A percentile compares a stretch with the other conserved stretches of the same genome.
Conservation (phyloP, 2,113 vertebrate genomes). For the Potamarius usumacintae region DNA sequence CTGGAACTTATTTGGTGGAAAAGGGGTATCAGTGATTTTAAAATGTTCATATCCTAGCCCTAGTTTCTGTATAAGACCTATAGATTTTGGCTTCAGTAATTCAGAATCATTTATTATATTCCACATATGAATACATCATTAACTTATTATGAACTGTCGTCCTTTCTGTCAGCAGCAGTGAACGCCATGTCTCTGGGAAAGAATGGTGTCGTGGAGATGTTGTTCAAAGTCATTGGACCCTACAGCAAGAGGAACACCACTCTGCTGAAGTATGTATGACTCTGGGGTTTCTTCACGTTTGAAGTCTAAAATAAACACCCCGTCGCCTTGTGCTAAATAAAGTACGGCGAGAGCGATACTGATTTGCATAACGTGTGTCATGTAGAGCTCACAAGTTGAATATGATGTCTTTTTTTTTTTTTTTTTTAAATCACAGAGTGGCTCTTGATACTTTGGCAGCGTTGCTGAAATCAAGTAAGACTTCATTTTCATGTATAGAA, state of each 20-base stretch:
- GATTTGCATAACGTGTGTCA: not conserved
- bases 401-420: conserved; percentile 52
- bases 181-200: conserved; percentile 94
- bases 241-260: conserved; percentile 92
- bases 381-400: not conserved
- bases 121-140: too few species aligned
- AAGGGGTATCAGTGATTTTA: too few species aligned
- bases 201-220: conserved; percentile 87
- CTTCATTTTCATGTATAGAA: not conserved
- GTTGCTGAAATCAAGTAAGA: conserved; percentile 99
- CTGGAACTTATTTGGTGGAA: too few species aligned
- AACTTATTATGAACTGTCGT: not conserved
- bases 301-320: not conserved
- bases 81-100: too few species aligned
- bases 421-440: conserved; percentile 82
- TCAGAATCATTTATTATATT: too few species aligned
- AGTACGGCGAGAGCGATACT: not conserved
- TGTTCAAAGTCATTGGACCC: conserved; percentile 91
- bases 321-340: not conserved
- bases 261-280: conserved; percentile 86
- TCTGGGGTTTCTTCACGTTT: too few species aligned
- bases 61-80: too few species aligned
- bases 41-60: too few species aligned
- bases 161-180: conserved; percentile 77
- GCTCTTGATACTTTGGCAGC: conserved; percentile 93